phyloP scores from a whole-genome alignment of 1,140 invertebrate genomes.

The Kradibia gibbosae region DNA sequence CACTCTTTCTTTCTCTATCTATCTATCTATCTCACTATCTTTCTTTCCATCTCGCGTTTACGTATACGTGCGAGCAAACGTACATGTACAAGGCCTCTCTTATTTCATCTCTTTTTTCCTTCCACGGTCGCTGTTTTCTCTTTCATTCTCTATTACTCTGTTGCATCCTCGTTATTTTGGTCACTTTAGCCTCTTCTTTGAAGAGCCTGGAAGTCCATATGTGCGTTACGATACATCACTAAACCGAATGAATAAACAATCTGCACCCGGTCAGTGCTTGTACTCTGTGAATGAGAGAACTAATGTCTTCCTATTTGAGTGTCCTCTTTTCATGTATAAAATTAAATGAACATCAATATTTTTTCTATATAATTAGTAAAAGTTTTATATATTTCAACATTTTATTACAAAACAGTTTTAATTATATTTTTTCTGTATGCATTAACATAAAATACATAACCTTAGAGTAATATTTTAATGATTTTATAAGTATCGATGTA shows the following conservation, averaged over 20 bases:
- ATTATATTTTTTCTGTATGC: too few relatives aligned
- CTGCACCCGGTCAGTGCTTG: neutral
- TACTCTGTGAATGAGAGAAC: neutral
- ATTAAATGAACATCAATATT: neutral
- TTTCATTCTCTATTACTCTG: neutral
- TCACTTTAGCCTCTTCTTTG: slow-evolving; percentile 49
- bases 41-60: neutral
- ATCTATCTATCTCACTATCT: neutral
- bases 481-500: too few relatives aligned
- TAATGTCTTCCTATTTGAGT: neutral
- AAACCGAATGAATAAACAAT: slow-evolving; percentile 51
- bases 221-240: slow-evolving; percentile 35
- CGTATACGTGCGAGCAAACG: neutral
- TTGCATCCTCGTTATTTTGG: slow-evolving; percentile 41
- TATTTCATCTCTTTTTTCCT: neutral
- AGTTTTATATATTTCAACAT: too few relatives aligned
- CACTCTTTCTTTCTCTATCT: neutral
- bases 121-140: neutral
- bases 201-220: slow-evolving; percentile 37
- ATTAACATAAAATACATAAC: too few relatives aligned
- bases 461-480: too few relatives aligned
- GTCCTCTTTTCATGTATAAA: neutral
- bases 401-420: too few relatives aligned
- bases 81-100: neutral
- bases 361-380: neutral